Evolutionary conservation across 2,888 invertebrate genomes (phyloP), one percentile per base, ranked within the genome.

Genomic region (Meiosimyza decipiens): DNA sequence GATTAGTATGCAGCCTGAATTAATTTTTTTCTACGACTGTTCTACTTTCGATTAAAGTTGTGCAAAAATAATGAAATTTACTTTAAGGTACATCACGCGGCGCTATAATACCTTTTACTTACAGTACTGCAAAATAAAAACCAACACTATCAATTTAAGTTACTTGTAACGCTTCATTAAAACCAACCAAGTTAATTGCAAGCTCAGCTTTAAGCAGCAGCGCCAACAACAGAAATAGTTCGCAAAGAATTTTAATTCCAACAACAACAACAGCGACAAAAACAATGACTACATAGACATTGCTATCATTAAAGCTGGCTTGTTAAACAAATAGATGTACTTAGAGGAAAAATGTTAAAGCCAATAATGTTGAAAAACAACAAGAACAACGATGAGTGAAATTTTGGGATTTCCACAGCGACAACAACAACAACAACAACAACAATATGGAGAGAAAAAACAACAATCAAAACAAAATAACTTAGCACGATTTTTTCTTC

Each of bases 251-350:
- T 62, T 71, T 57, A 64, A 71, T 55, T 57, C 71, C n/a, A 71
- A 57, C 57, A 49, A 67, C 40, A 73, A 66, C 71, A 74, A 73
- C 62, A 67, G 66, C 55, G 71, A 11, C 62, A 74, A 74, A 62
- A 11, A 54, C 62, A 63, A 28, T 54, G 49, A 71, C 40, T 52
- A n/a, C n/a, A n/a, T n/a, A 64, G 65, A 76, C 72, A 73, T 74
- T 63, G 77, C 74, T 75, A 73, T 77, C 76, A 77, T 77, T 77
- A 74, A 75, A 76, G 73, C 67, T 74, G 63, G 71, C 73, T 79
- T 78, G 79, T 79, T 74, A 75, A 77, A 77, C 78, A 79, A 77
- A 77, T 78, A 73, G 75, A 74, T 60, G 67, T 60, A 60, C 60
- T 71, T 60, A 69, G 55, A 40, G 40, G 40, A 62, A 69, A 51